phyloP scores from a whole-genome alignment of 2,888 invertebrate species.

The Crematogaster levior region DNA sequence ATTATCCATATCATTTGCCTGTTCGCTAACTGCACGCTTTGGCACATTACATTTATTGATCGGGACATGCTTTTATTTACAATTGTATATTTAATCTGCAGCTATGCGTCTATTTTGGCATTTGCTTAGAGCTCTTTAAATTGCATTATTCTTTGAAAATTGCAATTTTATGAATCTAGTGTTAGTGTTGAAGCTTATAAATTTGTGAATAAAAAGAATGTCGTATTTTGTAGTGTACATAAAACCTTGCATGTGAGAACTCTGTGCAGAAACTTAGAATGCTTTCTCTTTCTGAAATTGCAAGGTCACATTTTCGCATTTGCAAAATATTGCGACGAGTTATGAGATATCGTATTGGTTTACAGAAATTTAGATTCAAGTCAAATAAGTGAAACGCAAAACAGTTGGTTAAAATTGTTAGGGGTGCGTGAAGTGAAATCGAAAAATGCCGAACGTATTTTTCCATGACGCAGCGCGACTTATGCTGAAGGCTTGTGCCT shows the following conservation, averaged over 20 bases:
- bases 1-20: neutral
- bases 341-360: neutral
- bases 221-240: neutral
- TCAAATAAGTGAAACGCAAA: neutral
- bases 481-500: neutral
- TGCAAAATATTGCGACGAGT: neutral
- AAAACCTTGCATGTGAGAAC: neutral
- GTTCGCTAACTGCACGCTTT: neutral
- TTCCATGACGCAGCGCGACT: constrained; percentile 16
- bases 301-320: neutral
- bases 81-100: constrained; percentile 37
- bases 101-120: neutral
- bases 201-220: constrained; percentile 8
- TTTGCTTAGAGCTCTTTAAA: neutral
- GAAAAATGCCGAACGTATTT: constrained; percentile 1
- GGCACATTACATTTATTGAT: constrained; percentile 21
- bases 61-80: constrained; percentile 25
- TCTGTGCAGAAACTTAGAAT: neutral
- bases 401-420: neutral
- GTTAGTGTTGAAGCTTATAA: neutral
- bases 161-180: neutral
- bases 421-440: neutral
- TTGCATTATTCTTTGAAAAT: neutral
- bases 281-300: neutral
- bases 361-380: neutral